A percentile compares a stretch with the other conserved stretches of the same genome.
Evolutionary conservation across 2,888 invertebrate species (phyloP).

Genomic region (Trachelus troglodyta): DNA sequence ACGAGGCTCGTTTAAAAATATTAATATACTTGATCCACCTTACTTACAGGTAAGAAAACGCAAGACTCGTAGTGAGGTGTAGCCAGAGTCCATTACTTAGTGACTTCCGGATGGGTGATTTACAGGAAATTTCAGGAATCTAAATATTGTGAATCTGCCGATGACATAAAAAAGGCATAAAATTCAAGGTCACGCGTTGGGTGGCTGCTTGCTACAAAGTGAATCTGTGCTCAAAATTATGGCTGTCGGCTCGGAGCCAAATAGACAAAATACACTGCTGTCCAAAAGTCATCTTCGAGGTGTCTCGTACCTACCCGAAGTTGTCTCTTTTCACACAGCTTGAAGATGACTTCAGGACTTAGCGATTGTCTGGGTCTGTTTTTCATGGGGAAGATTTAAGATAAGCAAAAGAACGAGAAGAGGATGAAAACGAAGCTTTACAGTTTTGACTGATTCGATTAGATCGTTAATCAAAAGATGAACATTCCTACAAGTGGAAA

Average conservation of each 20-base stretch:
- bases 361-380: not conserved
- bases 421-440: slow-evolving; percentile 11
- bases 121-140: slow-evolving; percentile 28
- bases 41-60: slow-evolving; percentile 19
- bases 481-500: not conserved
- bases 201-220: not conserved
- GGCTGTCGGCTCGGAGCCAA: not conserved
- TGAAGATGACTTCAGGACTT: not conserved
- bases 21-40: slow-evolving; percentile 24
- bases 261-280: not conserved
- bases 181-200: slow-evolving; percentile 31
- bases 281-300: not conserved
- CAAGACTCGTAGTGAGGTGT: not conserved
- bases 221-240: not conserved
- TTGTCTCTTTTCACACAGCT: not conserved
- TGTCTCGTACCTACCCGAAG: not conserved
- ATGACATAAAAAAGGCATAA: slow-evolving; percentile 20
- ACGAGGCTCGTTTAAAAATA: no score
- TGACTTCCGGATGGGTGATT: not conserved
- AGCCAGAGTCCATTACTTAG: not conserved
- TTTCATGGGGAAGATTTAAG: no score
- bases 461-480: not conserved
- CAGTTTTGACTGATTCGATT: not conserved
- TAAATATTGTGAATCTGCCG: slow-evolving; percentile 44
- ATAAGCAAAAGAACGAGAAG: not conserved